phyloP scores from a whole-genome alignment of 2,888 invertebrate genomes.

The Trichogramma dendrolimi region DNA sequence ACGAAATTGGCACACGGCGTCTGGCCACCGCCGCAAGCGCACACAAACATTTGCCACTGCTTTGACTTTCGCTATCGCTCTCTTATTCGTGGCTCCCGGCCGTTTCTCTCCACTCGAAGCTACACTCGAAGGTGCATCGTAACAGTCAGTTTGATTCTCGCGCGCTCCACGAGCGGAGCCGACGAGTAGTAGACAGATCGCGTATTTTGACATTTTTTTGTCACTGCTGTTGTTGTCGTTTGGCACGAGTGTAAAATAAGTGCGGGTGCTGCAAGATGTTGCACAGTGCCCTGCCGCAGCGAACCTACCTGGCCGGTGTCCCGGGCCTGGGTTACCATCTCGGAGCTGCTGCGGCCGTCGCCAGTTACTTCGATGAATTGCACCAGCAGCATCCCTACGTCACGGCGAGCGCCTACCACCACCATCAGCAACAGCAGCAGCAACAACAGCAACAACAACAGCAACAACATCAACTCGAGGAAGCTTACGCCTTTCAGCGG shows the following conservation, averaged over 20 bases:
- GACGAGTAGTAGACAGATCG: no score
- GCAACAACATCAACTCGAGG: constrained; percentile 23
- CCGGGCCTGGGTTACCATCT: constrained; percentile 43
- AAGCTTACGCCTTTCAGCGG: constrained; percentile 28
- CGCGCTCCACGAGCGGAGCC: no score
- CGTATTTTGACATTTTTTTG: no score
- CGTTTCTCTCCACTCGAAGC: constrained; percentile 6
- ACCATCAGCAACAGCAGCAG: constrained; percentile 17
- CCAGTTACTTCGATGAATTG: constrained; percentile 33
- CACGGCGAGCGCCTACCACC: constrained; percentile 29
- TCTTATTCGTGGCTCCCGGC: no score
- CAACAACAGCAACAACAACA: constrained; percentile 20
- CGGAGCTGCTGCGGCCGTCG: constrained; percentile 37
- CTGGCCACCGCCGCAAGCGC: constrained; percentile 42
- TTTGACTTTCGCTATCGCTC: no score
- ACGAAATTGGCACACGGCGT: constrained; percentile 44
- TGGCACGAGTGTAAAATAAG: neutral
- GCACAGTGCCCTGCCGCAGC: constrained; percentile 44
- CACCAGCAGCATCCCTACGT: constrained; percentile 35
- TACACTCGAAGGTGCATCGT: neutral
- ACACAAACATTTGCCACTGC: no score
- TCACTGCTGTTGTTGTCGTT: no score
- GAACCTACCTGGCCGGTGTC: constrained; percentile 40
- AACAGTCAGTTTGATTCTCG: constrained; percentile 14
- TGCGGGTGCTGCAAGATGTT: constrained; percentile 36